Evolutionary conservation across 2,797 vertebrate species (phyloP), one percentile per base, ranked within the genome.

Genomic region (Enteromius unitaeniatus): DNA sequence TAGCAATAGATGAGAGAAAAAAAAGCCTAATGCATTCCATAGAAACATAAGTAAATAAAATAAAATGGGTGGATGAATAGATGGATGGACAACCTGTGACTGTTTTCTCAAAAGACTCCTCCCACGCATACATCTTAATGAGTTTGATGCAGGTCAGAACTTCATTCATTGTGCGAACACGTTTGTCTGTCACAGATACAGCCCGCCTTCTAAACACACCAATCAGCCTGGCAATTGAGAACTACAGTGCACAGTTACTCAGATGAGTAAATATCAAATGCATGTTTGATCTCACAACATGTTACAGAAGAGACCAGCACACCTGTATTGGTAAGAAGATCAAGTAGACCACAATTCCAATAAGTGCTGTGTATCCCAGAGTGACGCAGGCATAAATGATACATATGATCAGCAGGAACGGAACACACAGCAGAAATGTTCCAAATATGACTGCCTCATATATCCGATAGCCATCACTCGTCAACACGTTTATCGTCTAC

Each of bases 121-220:
- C 96, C 95, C 95, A 96, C 37, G 95, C 94, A 0, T 96, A 96
- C 94, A 95, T 96, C 91, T 95, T 96, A 88, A 97, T 96, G 65
- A 96, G 93, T 89, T 96, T 97, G 87, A 96, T 95, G 91, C 93
- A 94, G 81, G 82, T 96, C 85, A 97, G 93, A 89, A 97, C 91
- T 89, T 97, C 94, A 19, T 95, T 96, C 94, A 95, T 96, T 21
- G 92, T 95, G 85, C 93, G 93, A 65, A 96, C 93, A 1, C 93
- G 91, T 58, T 81, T 93, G 90, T 95, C 95, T 0, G 95, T 96
- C 85, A 93, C 80, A 7, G 64, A 40, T 58, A 95, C 88, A 51
- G 92, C 88, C 31, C 85, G 92, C 88, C 87, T 86, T 85, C 93
- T 90, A 87, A 95, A 93, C 23, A 72, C 37, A 68, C 88, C 89